Percentiles rank a stretch among this genome's conserved stretches.
Conservation (phyloP, 2,888 invertebrate species). For the Parelbella ahira region DNA sequence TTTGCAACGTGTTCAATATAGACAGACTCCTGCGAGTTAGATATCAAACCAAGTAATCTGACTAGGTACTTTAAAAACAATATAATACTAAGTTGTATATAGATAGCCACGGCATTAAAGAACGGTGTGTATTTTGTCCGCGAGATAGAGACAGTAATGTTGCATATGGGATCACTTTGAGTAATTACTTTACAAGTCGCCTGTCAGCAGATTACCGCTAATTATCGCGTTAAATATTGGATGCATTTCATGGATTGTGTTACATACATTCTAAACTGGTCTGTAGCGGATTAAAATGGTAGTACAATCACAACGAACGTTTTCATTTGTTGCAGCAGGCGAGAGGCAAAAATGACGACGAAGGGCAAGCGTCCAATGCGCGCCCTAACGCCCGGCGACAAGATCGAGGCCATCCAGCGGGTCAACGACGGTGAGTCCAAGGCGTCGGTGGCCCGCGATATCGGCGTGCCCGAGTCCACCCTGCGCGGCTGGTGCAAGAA, state of each 20-base stretch:
- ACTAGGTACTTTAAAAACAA: too few relatives aligned
- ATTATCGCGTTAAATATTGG: conserved; percentile 22
- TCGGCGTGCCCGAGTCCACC: conserved; percentile 92
- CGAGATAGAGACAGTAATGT: conserved; percentile 22
- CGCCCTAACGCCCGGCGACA: conserved; percentile 87
- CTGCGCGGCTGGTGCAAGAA: conserved; percentile 94
- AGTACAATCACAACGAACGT: conserved; percentile 9
- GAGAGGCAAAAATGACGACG: conserved; percentile 80
- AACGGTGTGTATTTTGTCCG: conserved; percentile 18
- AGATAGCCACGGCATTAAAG: too few relatives aligned
- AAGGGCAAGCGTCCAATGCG: conserved; percentile 90
- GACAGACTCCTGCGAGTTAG: too few relatives aligned
- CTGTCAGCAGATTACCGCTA: conserved; percentile 23
- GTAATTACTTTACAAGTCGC: conserved; percentile 27
- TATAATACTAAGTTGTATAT: too few relatives aligned
- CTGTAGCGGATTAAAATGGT: conserved; percentile 14
- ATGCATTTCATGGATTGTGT: conserved; percentile 15
- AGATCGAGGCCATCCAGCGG: conserved; percentile 89
- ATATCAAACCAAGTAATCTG: too few relatives aligned
- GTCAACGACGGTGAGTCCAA: conserved; percentile 93
- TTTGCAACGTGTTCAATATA: too few relatives aligned
- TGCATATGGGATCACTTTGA: conserved; percentile 21
- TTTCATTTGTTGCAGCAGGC: conserved; percentile 57
- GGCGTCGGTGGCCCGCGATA: conserved; percentile 91
- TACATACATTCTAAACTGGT: conserved; percentile 9